Percentiles rank a stretch among this genome's conserved stretches.
Evolutionary conservation across 2,113 vertebrate genomes (phyloP).

Genomic region (Bungarus multicinctus): DNA sequence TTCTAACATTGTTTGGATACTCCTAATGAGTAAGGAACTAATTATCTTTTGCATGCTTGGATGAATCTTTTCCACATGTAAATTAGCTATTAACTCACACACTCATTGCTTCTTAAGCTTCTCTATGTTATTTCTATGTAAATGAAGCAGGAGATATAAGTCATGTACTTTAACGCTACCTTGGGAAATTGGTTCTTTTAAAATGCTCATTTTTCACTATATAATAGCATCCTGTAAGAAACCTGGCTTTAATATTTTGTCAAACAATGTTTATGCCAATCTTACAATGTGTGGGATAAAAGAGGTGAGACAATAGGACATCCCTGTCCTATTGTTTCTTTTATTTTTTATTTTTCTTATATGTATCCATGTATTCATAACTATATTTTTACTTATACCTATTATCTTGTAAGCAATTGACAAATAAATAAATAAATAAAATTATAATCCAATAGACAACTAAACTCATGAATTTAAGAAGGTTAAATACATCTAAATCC

Average conservation of each 20-base stretch:
- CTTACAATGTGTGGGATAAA: background rate
- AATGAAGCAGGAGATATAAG: background rate
- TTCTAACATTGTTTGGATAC: background rate
- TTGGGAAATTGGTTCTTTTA: background rate
- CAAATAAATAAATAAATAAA: too few species aligned
- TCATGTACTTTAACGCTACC: background rate
- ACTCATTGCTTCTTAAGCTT: conserved; percentile 4
- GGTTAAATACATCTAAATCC: background rate
- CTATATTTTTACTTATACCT: too few species aligned
- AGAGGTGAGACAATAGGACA: too few species aligned
- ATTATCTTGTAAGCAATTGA: too few species aligned
- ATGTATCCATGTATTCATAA: too few species aligned
- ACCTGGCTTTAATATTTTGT: background rate
- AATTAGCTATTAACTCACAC: background rate
- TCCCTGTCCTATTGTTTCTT: too few species aligned
- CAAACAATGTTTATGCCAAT: background rate
- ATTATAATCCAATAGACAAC: background rate
- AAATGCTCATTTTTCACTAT: background rate
- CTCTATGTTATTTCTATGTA: background rate
- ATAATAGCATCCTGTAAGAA: background rate
- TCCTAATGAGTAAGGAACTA: background rate
- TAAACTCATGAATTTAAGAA: background rate
- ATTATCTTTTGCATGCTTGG: background rate
- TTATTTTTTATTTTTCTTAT: too few species aligned
- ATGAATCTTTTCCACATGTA: background rate